Conservation (phyloP, 2,113 vertebrate species). For the Catharus fuscescens region DNA sequence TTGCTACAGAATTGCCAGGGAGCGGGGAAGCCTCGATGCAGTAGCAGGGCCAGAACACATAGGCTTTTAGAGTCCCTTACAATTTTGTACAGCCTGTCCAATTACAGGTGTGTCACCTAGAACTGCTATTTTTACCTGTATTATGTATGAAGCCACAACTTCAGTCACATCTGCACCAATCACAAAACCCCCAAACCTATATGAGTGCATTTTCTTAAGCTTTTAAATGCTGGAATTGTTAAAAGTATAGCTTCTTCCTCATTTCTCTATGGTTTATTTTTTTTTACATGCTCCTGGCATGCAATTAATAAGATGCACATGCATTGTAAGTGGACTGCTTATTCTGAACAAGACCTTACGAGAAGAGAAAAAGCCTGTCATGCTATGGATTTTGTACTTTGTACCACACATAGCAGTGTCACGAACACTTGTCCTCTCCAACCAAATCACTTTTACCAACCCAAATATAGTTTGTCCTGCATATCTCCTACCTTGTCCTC, state of each 20-base stretch:
- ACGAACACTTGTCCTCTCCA: fast-evolving
- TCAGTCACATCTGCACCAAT: neutral
- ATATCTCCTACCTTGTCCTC: neutral
- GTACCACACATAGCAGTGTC: neutral
- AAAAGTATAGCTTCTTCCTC: neutral
- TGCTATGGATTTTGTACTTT: neutral
- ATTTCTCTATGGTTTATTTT: neutral
- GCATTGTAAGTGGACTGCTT: neutral
- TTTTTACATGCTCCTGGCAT: neutral
- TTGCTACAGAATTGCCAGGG: too few species aligned
- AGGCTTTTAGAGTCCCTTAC: neutral
- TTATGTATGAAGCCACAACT: neutral
- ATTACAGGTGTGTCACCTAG: neutral
- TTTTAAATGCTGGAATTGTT: neutral
- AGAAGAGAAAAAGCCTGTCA: neutral
- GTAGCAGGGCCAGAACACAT: neutral
- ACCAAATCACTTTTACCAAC: neutral
- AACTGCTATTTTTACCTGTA: neutral
- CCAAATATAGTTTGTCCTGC: neutral
- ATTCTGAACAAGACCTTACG: neutral
- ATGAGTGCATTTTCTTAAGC: neutral
- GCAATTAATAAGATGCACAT: neutral
- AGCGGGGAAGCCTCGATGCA: too few species aligned
- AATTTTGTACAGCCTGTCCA: neutral
- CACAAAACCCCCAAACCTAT: neutral